Base-by-base conservation (phyloP, 1,140 invertebrate genomes). In the Brachionus manjavacas region DNA sequence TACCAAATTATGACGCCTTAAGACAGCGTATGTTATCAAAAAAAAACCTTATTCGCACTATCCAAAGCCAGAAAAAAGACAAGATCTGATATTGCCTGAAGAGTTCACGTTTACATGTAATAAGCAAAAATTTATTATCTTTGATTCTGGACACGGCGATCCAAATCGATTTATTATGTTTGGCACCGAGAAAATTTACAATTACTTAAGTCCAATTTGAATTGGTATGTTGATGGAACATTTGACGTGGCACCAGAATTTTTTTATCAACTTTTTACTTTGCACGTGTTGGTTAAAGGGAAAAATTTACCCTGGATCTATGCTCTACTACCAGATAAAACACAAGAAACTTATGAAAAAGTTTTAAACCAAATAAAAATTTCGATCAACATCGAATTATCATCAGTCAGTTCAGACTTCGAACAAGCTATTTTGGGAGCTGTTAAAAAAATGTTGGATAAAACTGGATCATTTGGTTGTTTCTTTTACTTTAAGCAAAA, bases 211-310 rank as follows among this genome's bases (percentile, higher is more conserved):
- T 35, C 14, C 6, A 28, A 31, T 72, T 41, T 35, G 25, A 31
- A 72, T 72, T 72, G 68, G 28, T 72, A 72, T 31, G 31, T 20
- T 16, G 68, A 72, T 72, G 68, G 68, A 28, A 72, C 31, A 72
- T 72, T 72, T 72, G 35, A 72, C 28, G 20, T 72, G 20, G 64
- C 64, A 23, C 28, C 64, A 66, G 28, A 23, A 31, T 66, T 66
- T 0, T 66, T 66, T 25, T 23, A 25, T 25, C 64, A 66, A 31
- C 28, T 66, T 25, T 66, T 25, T 31, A 66, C 64, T 25, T 12
- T 66, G 28, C 64, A 66, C 28, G 64, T 49, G 43, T 49, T 49
- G 43, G n/a, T 49, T 49, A 49, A 49, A 49, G 12, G 43, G 43
- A 49, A 49, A 49, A 49, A 49, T 49, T 49, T 49, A 49, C 43